Conservation (phyloP, 2,113 vertebrate species). For the Strix uralensis region DNA sequence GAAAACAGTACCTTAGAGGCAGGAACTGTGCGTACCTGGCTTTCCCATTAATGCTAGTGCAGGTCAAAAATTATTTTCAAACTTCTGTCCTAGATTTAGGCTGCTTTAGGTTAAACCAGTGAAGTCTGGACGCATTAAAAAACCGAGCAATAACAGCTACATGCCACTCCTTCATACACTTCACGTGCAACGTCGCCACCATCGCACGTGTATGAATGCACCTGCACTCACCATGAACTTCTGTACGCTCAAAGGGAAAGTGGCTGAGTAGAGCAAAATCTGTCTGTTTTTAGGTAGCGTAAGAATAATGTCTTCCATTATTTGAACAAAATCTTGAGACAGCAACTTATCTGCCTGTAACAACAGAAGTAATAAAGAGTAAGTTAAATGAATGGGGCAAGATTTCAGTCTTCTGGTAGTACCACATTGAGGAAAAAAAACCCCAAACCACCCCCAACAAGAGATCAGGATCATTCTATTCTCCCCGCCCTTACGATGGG, state of each 20-base stretch:
- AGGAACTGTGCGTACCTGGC: background rate
- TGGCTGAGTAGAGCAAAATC: conserved; percentile 98
- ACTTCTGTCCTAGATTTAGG: background rate
- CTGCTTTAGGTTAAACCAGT: background rate
- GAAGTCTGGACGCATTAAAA: background rate
- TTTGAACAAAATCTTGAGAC: conserved; percentile 98
- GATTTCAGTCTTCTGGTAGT: background rate
- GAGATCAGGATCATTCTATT: background rate
- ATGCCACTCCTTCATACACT: background rate
- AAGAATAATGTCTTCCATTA: conserved; percentile 98
- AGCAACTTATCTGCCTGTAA: conserved; percentile 95
- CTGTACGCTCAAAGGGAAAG: conserved; percentile 97
- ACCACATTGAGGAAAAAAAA: background rate
- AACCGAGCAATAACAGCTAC: background rate
- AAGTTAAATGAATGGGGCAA: background rate
- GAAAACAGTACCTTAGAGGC: background rate
- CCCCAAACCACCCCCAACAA: background rate
- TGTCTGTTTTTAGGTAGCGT: conserved; percentile 96
- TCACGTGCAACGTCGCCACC: fast-evolving
- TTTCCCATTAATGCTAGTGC: background rate
- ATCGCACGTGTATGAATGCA: fast-evolving
- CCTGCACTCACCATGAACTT: conserved; percentile 92
- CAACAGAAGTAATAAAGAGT: background rate
- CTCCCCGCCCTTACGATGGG: background rate
- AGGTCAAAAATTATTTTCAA: background rate